Base-by-base conservation (phyloP, 2,888 invertebrate genomes). In the Boloria selene region DNA sequence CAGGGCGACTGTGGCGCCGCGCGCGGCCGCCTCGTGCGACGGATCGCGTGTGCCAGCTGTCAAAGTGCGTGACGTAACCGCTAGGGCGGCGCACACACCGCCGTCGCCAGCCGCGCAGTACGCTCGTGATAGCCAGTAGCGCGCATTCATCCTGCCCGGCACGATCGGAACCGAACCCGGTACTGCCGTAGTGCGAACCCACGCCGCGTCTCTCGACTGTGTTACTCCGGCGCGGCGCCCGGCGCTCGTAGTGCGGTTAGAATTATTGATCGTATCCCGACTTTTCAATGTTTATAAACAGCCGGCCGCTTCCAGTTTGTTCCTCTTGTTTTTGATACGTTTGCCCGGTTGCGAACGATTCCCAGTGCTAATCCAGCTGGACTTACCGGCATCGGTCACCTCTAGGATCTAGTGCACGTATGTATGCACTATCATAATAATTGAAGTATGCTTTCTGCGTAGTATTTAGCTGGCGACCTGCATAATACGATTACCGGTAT, bases 221-320 rank as follows among this genome's bases (percentile, higher is more conserved):
- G 79, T 77, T 83, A 82, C 83, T 79, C 82, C 82, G 79, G 79
- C 82, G n/a, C n/a, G n/a, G n/a, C 80, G 78, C 82, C 82, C 79
- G 79, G 81, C 80, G 78, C 74, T 78, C 71, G 74, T 70, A 77
- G 77, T 77, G 78, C 81, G 77, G 81, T 86, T 22, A 22, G 22
- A 1, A 22, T 22, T 22, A 86, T 87, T 79, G 87, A 88, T 87
- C 85, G 83, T 80, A 81, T 82, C 82, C 81, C 80, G 78, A 77
- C 79, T 80, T 79, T 81, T 80, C 87, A 87, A 88, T 91, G 91
- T 91, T 91, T 91, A 91, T 90, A 91, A 90, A 90, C 91, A 90
- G 86, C 86, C 86, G 90, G 87, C 80, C 79, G 85, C 84, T 82
- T 85, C 83, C 75, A 83, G 80, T 82, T 78, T 79, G 71, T 78